Evolutionary conservation across 1,140 invertebrate genomes (phyloP).

Genomic region (Dolichoris vasculosae): DNA sequence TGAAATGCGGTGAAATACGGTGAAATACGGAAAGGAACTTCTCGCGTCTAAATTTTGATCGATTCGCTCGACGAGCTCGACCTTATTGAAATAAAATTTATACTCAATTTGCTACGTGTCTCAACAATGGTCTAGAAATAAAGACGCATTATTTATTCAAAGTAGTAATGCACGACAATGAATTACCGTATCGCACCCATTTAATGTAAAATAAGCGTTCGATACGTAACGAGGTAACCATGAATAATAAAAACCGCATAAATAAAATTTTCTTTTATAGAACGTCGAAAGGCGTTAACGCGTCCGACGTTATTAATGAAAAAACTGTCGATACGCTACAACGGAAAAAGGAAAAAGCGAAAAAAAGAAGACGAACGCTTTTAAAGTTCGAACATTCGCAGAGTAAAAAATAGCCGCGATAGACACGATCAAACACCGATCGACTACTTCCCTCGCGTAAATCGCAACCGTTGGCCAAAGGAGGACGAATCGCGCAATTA

Average conservation of each 20-base stretch:
- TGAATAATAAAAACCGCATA: constrained; percentile 41
- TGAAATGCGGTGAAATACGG: neutral
- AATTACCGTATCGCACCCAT: neutral
- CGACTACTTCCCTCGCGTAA: neutral
- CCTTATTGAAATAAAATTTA: neutral
- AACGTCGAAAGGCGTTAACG: neutral
- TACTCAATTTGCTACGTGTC: neutral
- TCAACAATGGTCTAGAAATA: neutral
- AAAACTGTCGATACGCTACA: neutral
- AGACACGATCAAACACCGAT: constrained; percentile 52
- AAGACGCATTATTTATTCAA: neutral
- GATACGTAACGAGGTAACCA: constrained; percentile 30
- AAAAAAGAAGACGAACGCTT: constrained; percentile 24
- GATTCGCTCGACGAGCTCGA: neutral
- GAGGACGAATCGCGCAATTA: constrained; percentile 62
- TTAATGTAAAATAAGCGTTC: neutral
- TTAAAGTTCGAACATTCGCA: constrained; percentile 48
- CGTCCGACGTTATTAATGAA: constrained; percentile 19
- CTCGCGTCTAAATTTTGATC: neutral
- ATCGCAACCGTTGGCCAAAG: constrained; percentile 47
- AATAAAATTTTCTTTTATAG: constrained; percentile 17
- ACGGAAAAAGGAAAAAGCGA: too few relatives aligned
- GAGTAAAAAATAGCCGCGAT: constrained; percentile 43
- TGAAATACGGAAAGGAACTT: too few relatives aligned
- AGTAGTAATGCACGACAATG: neutral